Evolutionary conservation across 2,888 invertebrate genomes (phyloP).

Genomic region (Trichopria drosophilae): DNA sequence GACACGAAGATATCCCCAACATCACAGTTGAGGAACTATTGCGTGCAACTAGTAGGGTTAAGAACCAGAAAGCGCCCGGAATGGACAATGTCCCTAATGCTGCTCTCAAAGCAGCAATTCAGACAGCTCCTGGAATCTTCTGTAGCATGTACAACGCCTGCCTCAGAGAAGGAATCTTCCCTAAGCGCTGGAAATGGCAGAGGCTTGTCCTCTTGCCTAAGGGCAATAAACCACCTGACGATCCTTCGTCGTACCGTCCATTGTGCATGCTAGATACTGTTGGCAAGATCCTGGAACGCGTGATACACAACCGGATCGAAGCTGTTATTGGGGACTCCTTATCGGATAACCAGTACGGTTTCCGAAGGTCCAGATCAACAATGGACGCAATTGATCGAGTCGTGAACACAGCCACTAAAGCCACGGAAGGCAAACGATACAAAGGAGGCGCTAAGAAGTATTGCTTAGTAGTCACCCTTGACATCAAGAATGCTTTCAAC

Average conservation of each 20-base stretch:
- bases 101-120: conserved; percentile 23
- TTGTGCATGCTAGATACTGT: conserved; percentile 25
- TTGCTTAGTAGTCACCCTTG: conserved; percentile 11
- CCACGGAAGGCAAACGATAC: conserved; percentile 5
- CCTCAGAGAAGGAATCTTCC: conserved; percentile 28
- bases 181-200: conserved; percentile 15
- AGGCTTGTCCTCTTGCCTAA: conserved; percentile 28
- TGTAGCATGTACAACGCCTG: conserved; percentile 17
- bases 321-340: conserved; percentile 4
- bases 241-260: conserved; percentile 22
- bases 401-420: conserved; percentile 19
- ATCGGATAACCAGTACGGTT: conserved; percentile 15
- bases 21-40: background rate
- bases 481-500: conserved; percentile 36
- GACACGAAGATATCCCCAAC: background rate
- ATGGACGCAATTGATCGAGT: conserved; percentile 18
- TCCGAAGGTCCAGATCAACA: conserved; percentile 11
- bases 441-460: conserved; percentile 1
- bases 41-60: background rate
- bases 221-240: background rate
- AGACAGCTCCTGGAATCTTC: conserved; percentile 11
- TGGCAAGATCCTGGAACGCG: conserved; percentile 20
- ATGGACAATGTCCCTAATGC: conserved; percentile 9
- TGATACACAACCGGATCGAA: conserved; percentile 9
- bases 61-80: conserved; percentile 18